phyloP scores from a whole-genome alignment of 2,113 vertebrate genomes.

The Macroglossus sobrinus region DNA sequence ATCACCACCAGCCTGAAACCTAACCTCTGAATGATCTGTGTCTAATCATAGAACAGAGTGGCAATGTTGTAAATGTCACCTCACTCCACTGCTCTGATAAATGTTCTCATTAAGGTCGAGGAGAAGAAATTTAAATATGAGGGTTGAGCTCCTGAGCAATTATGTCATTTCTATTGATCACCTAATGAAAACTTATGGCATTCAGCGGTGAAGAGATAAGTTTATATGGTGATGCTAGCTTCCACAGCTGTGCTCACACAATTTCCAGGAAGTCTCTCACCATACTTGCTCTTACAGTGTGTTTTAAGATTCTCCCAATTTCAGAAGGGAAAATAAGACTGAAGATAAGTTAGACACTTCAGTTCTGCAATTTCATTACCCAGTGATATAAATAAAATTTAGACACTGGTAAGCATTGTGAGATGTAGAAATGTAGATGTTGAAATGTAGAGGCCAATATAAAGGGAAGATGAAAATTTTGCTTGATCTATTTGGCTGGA shows the following conservation, averaged over 20 bases:
- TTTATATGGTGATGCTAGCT: background rate
- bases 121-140: constrained; percentile 54
- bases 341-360: background rate
- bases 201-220: background rate
- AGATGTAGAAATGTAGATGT: background rate
- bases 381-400: background rate
- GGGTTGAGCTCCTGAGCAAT: background rate
- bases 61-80: background rate
- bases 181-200: constrained; percentile 30
- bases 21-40: background rate
- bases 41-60: background rate
- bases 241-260: background rate
- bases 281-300: background rate
- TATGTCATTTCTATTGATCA: background rate
- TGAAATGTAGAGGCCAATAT: background rate
- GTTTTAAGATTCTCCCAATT: background rate
- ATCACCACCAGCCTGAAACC: background rate
- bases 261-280: background rate
- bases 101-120: background rate
- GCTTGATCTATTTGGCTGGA: background rate
- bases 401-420: background rate
- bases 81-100: background rate
- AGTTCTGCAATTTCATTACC: background rate
- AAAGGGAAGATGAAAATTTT: background rate
- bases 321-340: background rate